These are phyloP conservation scores for Pandemis corylana DNA, from an alignment of 2,888 invertebrate species.

Conservation along the genomic window DNA sequence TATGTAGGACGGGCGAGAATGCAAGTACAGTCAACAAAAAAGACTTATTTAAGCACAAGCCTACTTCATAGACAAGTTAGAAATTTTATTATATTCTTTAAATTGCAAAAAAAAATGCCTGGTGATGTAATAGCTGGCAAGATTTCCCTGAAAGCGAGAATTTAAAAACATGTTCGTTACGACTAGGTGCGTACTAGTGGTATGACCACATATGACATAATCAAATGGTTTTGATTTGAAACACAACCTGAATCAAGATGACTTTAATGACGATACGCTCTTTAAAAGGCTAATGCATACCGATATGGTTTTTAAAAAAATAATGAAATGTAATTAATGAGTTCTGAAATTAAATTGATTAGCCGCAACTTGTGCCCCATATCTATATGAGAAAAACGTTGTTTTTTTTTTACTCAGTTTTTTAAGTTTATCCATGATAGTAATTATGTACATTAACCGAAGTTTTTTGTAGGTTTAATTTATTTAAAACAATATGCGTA, in stretches of 20 bases:
- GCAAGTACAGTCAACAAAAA: no score
- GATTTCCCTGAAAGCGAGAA: constrained; percentile 22
- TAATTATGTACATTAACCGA: background rate
- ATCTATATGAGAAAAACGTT: background rate
- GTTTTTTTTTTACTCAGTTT: background rate
- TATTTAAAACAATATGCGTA: background rate
- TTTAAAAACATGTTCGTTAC: constrained; percentile 31
- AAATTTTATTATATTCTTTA: background rate
- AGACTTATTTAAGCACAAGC: no score
- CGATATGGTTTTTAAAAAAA: background rate
- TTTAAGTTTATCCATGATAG: background rate
- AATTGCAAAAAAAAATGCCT: constrained; percentile 7
- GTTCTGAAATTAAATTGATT: background rate
- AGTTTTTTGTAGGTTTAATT: background rate
- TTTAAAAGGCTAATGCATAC: background rate
- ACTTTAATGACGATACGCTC: constrained; percentile 11
- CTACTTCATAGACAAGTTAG: background rate
- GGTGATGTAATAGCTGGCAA: constrained; percentile 23
- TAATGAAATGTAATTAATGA: background rate
- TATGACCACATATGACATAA: constrained; percentile 19
- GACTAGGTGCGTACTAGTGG: background rate
- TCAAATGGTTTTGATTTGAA: constrained; percentile 13
- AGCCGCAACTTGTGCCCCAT: background rate
- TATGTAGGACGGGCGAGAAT: no score
- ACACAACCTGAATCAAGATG: background rate